phyloP scores from a whole-genome alignment of 1,140 invertebrate species.

The Chironomus striatipennis region DNA sequence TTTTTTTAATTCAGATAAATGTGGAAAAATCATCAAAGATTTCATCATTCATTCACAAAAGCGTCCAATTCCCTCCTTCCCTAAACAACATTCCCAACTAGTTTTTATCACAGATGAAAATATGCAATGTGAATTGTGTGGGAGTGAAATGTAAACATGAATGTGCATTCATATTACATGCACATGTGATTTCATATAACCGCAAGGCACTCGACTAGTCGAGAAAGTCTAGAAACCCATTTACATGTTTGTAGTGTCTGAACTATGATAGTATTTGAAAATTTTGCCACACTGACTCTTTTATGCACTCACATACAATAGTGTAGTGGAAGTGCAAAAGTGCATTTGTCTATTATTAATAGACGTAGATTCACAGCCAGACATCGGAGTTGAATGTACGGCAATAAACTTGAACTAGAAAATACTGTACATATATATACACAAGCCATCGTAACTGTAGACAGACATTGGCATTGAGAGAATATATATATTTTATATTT shows the following conservation, averaged over 20 bases:
- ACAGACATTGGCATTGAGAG: no score
- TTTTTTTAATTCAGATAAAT: no score
- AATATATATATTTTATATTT: no score
- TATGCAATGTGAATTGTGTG: not conserved
- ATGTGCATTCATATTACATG: not conserved
- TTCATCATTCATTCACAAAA: no score
- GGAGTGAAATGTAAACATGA: not conserved
- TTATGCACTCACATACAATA: not conserved
- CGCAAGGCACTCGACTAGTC: no score
- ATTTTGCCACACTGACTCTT: not conserved
- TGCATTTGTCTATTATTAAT: slow-evolving; percentile 4
- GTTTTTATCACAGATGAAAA: not conserved
- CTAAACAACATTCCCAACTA: no score
- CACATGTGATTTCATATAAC: not conserved
- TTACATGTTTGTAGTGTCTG: no score
- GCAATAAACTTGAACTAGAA: slow-evolving; percentile 17
- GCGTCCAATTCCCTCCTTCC: no score
- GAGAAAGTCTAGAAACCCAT: not conserved
- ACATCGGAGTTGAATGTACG: not conserved
- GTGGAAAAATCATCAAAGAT: no score
- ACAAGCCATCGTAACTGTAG: not conserved
- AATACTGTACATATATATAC: slow-evolving; percentile 3
- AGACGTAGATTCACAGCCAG: not conserved
- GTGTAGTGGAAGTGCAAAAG: not conserved
- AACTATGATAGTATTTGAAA: slow-evolving; percentile 5